Percentiles rank a stretch among this genome's conserved stretches.
Evolutionary conservation across 1,140 invertebrate genomes (phyloP).

Genomic region (Drosophila kurseongensis): DNA sequence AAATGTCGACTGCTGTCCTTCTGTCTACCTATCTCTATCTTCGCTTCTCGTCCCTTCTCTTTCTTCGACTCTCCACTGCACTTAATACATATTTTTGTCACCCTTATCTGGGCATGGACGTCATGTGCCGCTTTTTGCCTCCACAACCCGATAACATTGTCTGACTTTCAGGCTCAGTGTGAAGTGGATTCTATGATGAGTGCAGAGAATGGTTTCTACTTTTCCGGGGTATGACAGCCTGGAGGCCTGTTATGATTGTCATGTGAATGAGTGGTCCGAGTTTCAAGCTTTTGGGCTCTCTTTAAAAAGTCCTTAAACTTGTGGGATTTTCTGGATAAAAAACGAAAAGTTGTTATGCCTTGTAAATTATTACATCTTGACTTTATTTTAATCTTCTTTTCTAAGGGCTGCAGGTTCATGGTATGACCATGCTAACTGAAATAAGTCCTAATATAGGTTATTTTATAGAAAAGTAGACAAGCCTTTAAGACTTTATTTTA

Average conservation of each 20-base stretch:
- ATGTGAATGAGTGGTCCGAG: slow-evolving; percentile 61
- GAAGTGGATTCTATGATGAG: slow-evolving; percentile 50
- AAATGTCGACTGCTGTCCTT: slow-evolving; percentile 37
- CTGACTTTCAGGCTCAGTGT: slow-evolving; percentile 46
- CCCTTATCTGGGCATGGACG: slow-evolving; percentile 77
- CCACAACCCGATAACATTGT: slow-evolving; percentile 68
- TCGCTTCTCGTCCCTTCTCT: slow-evolving; percentile 14
- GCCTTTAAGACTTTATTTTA: neutral
- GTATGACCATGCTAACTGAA: neutral
- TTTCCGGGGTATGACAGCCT: slow-evolving; percentile 32
- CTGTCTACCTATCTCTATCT: slow-evolving; percentile 23
- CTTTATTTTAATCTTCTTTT: neutral
- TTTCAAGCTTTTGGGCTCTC: slow-evolving; percentile 11
- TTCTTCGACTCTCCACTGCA: slow-evolving; percentile 49
- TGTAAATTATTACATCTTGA: no score
- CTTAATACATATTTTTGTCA: slow-evolving; percentile 83
- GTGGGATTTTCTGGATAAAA: neutral
- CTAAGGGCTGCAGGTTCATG: neutral
- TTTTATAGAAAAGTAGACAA: neutral
- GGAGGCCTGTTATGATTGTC: slow-evolving; percentile 71
- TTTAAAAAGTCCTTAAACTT: slow-evolving; percentile 19
- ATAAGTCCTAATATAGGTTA: neutral
- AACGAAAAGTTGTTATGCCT: neutral
- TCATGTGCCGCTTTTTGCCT: slow-evolving; percentile 51
- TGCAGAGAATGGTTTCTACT: slow-evolving; percentile 29